Evolutionary conservation across 2,797 vertebrate species (phyloP), one percentile per base, ranked within the genome.

Genomic region (Acipenser ruthenus): DNA sequence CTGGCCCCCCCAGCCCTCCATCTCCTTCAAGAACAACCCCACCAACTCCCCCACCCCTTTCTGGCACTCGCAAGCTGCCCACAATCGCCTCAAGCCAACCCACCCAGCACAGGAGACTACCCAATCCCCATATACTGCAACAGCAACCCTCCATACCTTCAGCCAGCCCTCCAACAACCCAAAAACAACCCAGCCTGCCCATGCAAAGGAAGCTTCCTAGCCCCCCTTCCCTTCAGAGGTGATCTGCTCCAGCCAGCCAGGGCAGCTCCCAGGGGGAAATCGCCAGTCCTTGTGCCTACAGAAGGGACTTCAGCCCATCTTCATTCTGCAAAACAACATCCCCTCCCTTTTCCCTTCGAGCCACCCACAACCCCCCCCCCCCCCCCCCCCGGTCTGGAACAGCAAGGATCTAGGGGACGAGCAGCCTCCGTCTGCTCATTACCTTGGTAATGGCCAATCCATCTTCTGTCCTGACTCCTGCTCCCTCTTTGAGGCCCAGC

Each of bases 401-500:
- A 37, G 37, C 4, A 37, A 37, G 37, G 37, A 37, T 37, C 37
- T 5, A 37, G 37, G 37, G 5, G 37, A 37, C 5, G 37, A 37
- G 37, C 37, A 37, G 37, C 5, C 37, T 37, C 37, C 37, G 3
- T 37, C 37, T 37, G 37, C 37, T 37, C 37, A 37, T 37, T 37
- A 37, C 37, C 37, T 37, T 37, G 37, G 80, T 73, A 96, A 95
- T 7, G 80, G 87, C 37, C 78, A 37, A 18, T 95, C 96, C 0
- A 90, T 96, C 74, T 95, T 97, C 82, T 95, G 90, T 73, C 93
- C 88, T 0, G 85, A 77, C 1, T 89, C 90, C 2, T 67, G 91
- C 49, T 90, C 92, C 9, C 75, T 95, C 67, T 97, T 95, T n/a
- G 91, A 95, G 78, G 87, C 94, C 69, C 88, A 86, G 18, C 37